A percentile compares a stretch with the other conserved stretches of the same genome.
Evolutionary conservation across 2,113 vertebrate species (phyloP).

Genomic region (Pseudolaguvia tuberculata): DNA sequence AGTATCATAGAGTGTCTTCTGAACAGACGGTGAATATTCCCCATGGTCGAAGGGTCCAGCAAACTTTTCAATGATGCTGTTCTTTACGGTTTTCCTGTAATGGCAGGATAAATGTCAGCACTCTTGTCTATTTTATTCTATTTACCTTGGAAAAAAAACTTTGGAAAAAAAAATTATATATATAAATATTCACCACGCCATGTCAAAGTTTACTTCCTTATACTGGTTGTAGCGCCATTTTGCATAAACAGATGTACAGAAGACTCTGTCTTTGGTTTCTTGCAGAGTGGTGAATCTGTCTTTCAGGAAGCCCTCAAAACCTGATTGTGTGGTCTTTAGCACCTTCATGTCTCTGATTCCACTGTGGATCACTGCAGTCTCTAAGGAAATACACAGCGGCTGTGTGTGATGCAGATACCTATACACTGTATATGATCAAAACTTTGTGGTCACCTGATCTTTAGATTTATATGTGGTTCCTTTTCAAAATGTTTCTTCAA

Average conservation of each 20-base stretch:
- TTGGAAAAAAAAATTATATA: not conserved
- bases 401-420: not conserved
- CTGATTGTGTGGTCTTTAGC: slow-evolving; percentile 92
- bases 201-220: slow-evolving; percentile 72
- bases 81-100: slow-evolving; percentile 74
- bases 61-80: slow-evolving; percentile 81
- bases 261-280: slow-evolving; percentile 81
- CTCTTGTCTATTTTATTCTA: not conserved
- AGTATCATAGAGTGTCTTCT: slow-evolving; percentile 87
- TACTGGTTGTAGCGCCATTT: slow-evolving; percentile 80
- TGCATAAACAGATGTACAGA: slow-evolving; percentile 81
- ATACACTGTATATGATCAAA: too few species aligned
- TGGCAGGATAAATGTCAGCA: slow-evolving; percentile 2
- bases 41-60: slow-evolving; percentile 82
- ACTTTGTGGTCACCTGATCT: too few species aligned
- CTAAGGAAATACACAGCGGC: slow-evolving; percentile 55
- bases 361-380: slow-evolving; percentile 74
- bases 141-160: not conserved
- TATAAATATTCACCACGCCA: slow-evolving; percentile 73
- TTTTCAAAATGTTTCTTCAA: too few species aligned
- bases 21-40: slow-evolving; percentile 86
- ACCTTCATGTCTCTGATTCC: slow-evolving; percentile 87
- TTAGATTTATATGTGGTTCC: too few species aligned
- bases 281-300: slow-evolving; percentile 86
- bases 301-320: slow-evolving; percentile 83